These are phyloP conservation scores for Dusona sp. DNA, from an alignment of 2,888 invertebrate species.

Conservation along the genomic window DNA sequence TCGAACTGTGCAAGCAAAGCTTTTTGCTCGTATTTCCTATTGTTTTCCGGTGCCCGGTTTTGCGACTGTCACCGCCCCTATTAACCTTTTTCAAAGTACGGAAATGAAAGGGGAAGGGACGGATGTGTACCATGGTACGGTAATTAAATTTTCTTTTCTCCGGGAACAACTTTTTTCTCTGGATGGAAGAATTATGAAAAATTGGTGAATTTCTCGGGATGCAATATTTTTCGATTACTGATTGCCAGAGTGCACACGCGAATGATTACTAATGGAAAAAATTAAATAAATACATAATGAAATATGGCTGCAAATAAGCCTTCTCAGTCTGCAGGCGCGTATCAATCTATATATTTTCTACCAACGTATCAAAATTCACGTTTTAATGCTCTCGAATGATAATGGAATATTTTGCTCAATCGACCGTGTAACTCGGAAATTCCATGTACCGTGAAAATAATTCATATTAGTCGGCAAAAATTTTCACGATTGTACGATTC, in stretches of 20 bases:
- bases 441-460: constrained; percentile 65
- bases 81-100: constrained; percentile 14
- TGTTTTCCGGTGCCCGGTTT: constrained; percentile 37
- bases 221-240: constrained; percentile 36
- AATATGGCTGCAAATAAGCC: constrained; percentile 51
- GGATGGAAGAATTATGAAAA: constrained; percentile 35
- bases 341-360: constrained; percentile 40
- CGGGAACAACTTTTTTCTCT: constrained; percentile 14
- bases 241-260: not conserved
- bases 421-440: constrained; percentile 48
- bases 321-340: not conserved
- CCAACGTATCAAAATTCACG: constrained; percentile 62
- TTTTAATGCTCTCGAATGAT: constrained; percentile 60
- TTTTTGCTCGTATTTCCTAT: constrained; percentile 35
- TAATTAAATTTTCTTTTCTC: constrained; percentile 57
- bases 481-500: constrained; percentile 35
- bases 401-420: constrained; percentile 65
- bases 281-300: constrained; percentile 4
- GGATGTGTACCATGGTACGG: constrained; percentile 45
- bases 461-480: constrained; percentile 51
- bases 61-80: constrained; percentile 5
- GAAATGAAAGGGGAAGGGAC: constrained; percentile 57
- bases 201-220: constrained; percentile 8
- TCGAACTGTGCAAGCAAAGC: constrained; percentile 13
- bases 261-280: not conserved